Evolutionary conservation across 2,797 vertebrate genomes (phyloP).

Genomic region (Sitta carolinensis): DNA sequence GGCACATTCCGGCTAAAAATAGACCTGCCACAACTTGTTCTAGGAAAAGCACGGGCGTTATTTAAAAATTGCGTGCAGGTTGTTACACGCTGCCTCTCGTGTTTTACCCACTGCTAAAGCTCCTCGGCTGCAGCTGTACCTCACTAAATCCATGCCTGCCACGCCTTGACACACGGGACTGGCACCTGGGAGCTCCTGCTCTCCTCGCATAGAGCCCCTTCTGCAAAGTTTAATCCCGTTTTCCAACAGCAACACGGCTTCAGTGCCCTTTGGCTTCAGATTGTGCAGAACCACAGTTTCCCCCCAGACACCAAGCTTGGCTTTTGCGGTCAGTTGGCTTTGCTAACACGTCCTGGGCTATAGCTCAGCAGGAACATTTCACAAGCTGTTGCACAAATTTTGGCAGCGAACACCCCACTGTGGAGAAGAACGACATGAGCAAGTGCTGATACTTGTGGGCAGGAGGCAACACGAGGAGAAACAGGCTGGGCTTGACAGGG

Average conservation of each 20-base stretch:
- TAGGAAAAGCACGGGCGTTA: neutral
- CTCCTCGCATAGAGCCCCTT: accelerated
- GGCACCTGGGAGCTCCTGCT: neutral
- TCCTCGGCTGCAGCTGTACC: neutral
- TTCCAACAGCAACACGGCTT: neutral
- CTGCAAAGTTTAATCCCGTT: accelerated
- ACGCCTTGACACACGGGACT: accelerated
- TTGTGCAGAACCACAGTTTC: accelerated
- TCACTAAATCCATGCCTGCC: neutral
- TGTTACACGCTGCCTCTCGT: accelerated
- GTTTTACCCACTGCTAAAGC: neutral
- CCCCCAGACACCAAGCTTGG: neutral
- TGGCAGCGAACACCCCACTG: neutral
- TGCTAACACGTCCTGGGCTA: neutral
- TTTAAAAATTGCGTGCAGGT: neutral
- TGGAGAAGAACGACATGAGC: neutral
- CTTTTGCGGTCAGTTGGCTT: neutral
- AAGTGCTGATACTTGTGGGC: neutral
- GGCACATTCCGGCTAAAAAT: neutral
- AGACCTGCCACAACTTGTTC: neutral
- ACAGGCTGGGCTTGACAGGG: neutral
- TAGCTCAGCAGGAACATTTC: neutral
- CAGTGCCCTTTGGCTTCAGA: neutral
- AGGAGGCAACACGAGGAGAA: neutral
- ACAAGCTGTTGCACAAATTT: neutral